Percentiles rank a stretch among this genome's conserved stretches.
phyloP scores from a whole-genome alignment of 2,888 invertebrate species.

The Hirtodrosophila alboralis region DNA sequence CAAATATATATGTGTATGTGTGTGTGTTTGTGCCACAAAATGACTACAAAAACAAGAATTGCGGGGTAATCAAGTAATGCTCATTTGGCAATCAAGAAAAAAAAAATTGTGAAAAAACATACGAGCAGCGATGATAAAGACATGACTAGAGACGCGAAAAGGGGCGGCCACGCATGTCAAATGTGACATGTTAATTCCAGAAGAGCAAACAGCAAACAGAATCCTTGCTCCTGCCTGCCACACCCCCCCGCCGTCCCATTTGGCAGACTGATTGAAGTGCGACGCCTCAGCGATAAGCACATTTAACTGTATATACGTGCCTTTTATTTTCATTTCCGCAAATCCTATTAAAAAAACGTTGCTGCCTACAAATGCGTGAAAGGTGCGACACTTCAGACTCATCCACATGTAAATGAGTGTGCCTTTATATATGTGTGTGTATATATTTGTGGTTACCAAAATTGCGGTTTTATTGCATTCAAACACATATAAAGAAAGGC shows the following conservation, averaged over 20 bases:
- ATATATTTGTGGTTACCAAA: conserved; percentile 36
- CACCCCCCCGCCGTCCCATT: neutral
- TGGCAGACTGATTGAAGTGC: conserved; percentile 71
- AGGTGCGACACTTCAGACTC: conserved; percentile 68
- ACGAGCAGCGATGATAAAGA: conserved; percentile 50
- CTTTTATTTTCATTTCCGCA: conserved; percentile 53
- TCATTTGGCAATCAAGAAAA: conserved; percentile 66
- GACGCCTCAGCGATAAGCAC: conserved; percentile 70
- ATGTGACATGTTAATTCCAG: conserved; percentile 79
- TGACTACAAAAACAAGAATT: conserved; percentile 62
- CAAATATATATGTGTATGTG: conserved; percentile 11
- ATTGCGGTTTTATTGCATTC: conserved; percentile 56
- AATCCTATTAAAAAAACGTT: conserved; percentile 63
- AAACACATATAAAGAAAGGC: conserved; percentile 27
- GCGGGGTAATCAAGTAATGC: conserved; percentile 80
- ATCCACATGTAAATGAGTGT: conserved; percentile 26
- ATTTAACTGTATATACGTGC: conserved; percentile 66
- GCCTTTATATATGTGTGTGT: neutral
- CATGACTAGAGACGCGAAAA: conserved; percentile 13
- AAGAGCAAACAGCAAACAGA: conserved; percentile 59
- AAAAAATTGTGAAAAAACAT: conserved; percentile 28
- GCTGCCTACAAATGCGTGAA: conserved; percentile 63
- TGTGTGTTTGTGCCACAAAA: conserved; percentile 44
- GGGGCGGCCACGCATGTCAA: conserved; percentile 44
- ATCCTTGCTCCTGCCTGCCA: conserved; percentile 19